These are phyloP conservation scores for Polietes domitor DNA, from an alignment of 2,888 invertebrate genomes.

Conservation along the genomic window DNA sequence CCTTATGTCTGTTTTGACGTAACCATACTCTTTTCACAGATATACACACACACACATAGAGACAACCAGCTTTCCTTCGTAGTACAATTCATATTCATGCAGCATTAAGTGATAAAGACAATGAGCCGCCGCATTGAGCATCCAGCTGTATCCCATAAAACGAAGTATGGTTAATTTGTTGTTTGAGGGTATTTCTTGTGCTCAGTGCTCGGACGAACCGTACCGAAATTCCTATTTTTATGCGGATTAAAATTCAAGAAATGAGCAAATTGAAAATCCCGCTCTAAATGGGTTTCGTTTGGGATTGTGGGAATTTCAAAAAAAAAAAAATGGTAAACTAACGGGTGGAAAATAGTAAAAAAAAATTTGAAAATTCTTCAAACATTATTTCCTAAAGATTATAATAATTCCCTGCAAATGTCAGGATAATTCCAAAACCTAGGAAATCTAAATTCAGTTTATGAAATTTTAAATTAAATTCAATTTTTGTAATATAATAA, in stretches of 20 bases:
- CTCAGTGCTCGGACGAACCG: too few species aligned
- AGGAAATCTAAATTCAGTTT: too few species aligned
- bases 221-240: too few species aligned
- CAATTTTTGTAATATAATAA: too few species aligned
- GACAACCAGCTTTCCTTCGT: neutral
- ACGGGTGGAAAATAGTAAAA: too few species aligned
- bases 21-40: slow-evolving; percentile 72
- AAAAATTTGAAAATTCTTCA: too few species aligned
- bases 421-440: too few species aligned
- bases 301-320: slow-evolving; percentile 18
- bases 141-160: slow-evolving; percentile 66
- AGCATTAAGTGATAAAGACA: slow-evolving; percentile 39
- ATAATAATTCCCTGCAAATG: too few species aligned
- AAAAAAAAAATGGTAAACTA: neutral
- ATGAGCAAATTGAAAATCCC: slow-evolving; percentile 61
- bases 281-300: neutral
- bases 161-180: slow-evolving; percentile 52
- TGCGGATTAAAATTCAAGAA: slow-evolving; percentile 66
- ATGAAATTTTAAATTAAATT: too few species aligned
- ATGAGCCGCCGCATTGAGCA: slow-evolving; percentile 4
- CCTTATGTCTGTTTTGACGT: slow-evolving; percentile 78
- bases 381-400: too few species aligned
- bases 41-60: slow-evolving; percentile 36
- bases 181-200: slow-evolving; percentile 28
- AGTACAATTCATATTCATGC: slow-evolving; percentile 1